Evolutionary conservation across 1,140 invertebrate species (phyloP), one percentile per base, ranked within the genome.

Genomic region (Liolophura sinensis): DNA sequence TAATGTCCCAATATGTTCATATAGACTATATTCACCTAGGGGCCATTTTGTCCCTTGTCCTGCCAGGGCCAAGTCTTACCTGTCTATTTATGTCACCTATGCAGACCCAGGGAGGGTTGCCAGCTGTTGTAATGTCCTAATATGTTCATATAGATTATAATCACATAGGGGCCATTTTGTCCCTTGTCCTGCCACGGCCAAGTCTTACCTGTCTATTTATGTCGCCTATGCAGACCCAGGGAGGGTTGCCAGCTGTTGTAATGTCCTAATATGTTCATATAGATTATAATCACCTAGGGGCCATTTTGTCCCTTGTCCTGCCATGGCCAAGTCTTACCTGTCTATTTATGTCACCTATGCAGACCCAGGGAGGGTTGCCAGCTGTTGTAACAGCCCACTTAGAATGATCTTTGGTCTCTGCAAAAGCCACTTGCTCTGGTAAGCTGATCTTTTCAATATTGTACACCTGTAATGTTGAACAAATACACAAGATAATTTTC

Each of bases 291-390:
- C 15, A 54, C 15, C n/a, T 6, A 16, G n/a, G 18, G 12, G 16
- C 12, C 20, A 16, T 5, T 61, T 22, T 62, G 14, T 12, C 14
- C n/a, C 14, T n/a, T 16, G 6, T 20, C 27, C 12, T 6, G 49
- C 88, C 78, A 18, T 67, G 20, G 9, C 18, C 20, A 5, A 22
- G 0, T 51, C 62, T 87, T 84, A 93, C 92, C 82, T 92, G 91
- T 88, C 95, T 88, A 81, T 98, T 98, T 24, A 97, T 95, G 80
- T 97, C 95, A 16, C 93, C 94, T 18, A 97, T 89, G 80, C 96
- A 98, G 64, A 91, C 88, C 92, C 92, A 95, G 15, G 87, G 82
- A 57, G 62, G 73, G 84, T 80, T 77, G 14, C 52, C 47, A 27
- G 64, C 54, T 14, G 63, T 60, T 0, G 91, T 87, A 4, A 96